Evolutionary conservation across 2,113 vertebrate genomes (phyloP).

Genomic region (Chloropsis cyanopogon): DNA sequence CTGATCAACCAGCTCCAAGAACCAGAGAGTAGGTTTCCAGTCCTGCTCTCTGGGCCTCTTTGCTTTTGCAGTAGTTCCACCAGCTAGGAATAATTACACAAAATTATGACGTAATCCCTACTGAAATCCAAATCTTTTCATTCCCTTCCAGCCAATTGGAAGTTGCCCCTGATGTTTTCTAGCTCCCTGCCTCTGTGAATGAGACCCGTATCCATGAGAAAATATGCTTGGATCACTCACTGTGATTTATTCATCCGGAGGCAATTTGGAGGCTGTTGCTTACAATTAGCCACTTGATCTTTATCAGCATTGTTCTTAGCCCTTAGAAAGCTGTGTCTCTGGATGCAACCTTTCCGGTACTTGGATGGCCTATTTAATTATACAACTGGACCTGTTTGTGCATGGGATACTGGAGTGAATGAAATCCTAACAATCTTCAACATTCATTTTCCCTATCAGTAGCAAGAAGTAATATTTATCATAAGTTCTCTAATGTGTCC

Average conservation of each 20-base stretch:
- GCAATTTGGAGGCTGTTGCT: slow-evolving; percentile 72
- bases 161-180: slow-evolving; percentile 46
- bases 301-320: slow-evolving; percentile 73
- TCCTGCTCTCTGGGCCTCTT: background rate
- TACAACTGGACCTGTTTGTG: slow-evolving; percentile 29
- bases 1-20: background rate
- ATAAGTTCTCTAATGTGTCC: background rate
- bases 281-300: slow-evolving; percentile 78
- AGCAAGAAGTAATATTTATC: background rate
- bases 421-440: background rate
- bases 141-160: slow-evolving; percentile 69
- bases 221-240: slow-evolving; percentile 72
- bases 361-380: slow-evolving; percentile 69
- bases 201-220: slow-evolving; percentile 69
- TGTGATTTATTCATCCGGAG: slow-evolving; percentile 71
- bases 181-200: slow-evolving; percentile 63
- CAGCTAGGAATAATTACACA: slow-evolving; percentile 53
- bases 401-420: background rate
- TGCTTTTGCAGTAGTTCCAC: slow-evolving; percentile 21
- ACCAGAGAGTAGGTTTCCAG: background rate
- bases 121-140: slow-evolving; percentile 65
- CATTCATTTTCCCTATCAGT: background rate
- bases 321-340: slow-evolving; percentile 63
- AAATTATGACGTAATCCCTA: slow-evolving; percentile 45
- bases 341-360: slow-evolving; percentile 62